Evolutionary conservation across 2,888 invertebrate genomes (phyloP).

Genomic region (Calameuta filiformis): DNA sequence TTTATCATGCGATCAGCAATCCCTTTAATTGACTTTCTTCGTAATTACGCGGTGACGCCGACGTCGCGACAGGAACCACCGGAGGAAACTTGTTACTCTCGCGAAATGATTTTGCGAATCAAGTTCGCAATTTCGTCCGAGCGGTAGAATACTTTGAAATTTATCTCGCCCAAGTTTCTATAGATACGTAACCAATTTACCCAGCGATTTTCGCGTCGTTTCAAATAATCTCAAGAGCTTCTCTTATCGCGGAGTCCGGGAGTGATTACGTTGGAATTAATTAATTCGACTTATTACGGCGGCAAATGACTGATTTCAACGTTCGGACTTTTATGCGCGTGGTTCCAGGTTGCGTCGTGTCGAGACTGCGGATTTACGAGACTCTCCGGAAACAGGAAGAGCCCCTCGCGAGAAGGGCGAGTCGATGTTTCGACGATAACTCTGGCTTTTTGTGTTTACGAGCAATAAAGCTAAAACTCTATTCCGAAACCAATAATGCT

Average conservation of each 20-base stretch:
- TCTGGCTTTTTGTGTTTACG: slow-evolving; percentile 34
- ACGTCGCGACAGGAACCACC: background rate
- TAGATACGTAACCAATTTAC: background rate
- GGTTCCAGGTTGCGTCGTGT: background rate
- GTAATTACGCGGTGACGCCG: background rate
- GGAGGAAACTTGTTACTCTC: background rate
- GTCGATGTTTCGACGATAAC: background rate
- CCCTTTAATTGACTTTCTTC: background rate
- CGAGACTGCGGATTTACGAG: background rate
- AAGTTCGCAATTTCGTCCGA: background rate
- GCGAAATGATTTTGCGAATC: background rate
- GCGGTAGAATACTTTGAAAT: background rate
- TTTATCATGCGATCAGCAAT: background rate
- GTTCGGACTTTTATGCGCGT: background rate
- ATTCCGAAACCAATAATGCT: slow-evolving; percentile 43
- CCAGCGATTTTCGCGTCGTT: background rate
- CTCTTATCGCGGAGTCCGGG: background rate
- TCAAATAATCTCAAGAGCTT: background rate
- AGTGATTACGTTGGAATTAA: background rate
- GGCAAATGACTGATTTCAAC: background rate
- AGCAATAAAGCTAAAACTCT: slow-evolving; percentile 38
- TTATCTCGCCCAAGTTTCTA: background rate
- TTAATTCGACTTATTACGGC: background rate
- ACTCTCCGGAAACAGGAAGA: background rate
- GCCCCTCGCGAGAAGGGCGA: background rate